A percentile compares a stretch with the other conserved stretches of the same genome.
Evolutionary conservation across 2,113 vertebrate genomes (phyloP).

Genomic region (Gobius niger): DNA sequence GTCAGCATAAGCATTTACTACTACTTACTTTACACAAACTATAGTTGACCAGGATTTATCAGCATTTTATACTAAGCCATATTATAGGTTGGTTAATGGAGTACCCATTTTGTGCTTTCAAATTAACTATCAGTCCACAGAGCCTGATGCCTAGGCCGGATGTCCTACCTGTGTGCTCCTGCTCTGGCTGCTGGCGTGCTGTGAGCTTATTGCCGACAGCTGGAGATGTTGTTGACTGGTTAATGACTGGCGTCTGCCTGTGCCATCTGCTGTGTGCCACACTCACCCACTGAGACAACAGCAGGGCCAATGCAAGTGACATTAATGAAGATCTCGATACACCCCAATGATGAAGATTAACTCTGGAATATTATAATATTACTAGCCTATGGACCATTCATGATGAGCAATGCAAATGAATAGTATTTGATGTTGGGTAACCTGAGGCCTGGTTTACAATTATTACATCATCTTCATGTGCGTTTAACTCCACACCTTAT

Average conservation of each 20-base stretch:
- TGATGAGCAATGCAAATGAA: neutral
- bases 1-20: neutral
- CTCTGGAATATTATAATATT: conserved; percentile 8
- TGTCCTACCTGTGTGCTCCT: neutral
- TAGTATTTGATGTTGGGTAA: neutral
- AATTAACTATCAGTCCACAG: too few relatives aligned
- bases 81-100: too few relatives aligned
- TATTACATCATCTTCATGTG: too few relatives aligned
- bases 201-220: conserved; percentile 22
- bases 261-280: conserved; percentile 39
- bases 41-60: too few relatives aligned
- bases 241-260: conserved; percentile 39
- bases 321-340: conserved; percentile 40
- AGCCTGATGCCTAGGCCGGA: too few relatives aligned
- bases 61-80: too few relatives aligned
- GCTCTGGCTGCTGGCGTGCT: neutral
- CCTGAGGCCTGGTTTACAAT: neutral
- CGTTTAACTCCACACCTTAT: too few relatives aligned
- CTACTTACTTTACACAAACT: too few relatives aligned
- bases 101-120: too few relatives aligned
- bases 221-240: conserved; percentile 18
- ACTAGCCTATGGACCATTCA: neutral
- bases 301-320: conserved; percentile 12
- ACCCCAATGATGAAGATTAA: conserved; percentile 14
- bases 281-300: conserved; percentile 9